Conservation (phyloP, 1,140 invertebrate species). For the Procambarus virginalis region DNA sequence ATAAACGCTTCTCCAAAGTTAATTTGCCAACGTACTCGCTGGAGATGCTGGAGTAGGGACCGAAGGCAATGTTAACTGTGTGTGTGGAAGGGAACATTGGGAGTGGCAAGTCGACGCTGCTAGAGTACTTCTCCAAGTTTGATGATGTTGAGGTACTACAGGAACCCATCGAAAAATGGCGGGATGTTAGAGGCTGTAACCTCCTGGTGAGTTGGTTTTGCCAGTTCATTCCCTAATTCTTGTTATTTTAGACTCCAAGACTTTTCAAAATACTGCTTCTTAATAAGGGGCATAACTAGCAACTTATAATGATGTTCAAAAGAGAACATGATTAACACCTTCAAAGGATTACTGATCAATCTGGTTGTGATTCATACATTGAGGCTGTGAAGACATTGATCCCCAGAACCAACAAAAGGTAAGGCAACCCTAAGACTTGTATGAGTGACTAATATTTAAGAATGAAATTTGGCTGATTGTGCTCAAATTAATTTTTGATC, state of each 20-base stretch:
- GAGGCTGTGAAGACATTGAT: too few species aligned
- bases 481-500: neutral
- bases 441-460: too few species aligned
- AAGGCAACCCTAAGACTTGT: too few species aligned
- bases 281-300: too few species aligned
- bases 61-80: slow-evolving; percentile 31
- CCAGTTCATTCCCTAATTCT: slow-evolving; percentile 69
- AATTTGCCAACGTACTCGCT: neutral
- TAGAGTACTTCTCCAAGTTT: slow-evolving; percentile 86
- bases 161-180: slow-evolving; percentile 90
- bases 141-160: slow-evolving; percentile 74
- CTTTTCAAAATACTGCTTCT: too few species aligned
- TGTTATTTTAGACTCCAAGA: too few species aligned
- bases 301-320: too few species aligned
- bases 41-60: slow-evolving; percentile 18
- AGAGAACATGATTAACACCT: too few species aligned
- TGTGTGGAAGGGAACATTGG: slow-evolving; percentile 93
- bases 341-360: too few species aligned
- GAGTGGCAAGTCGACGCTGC: slow-evolving; percentile 93
- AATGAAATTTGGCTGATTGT: too few species aligned
- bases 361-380: too few species aligned
- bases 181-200: slow-evolving; percentile 87
- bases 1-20: slow-evolving; percentile 24
- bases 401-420: too few species aligned
- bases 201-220: slow-evolving; percentile 79